Base-by-base conservation (phyloP, 1,140 invertebrate species). In the Drosophila grimshawi region DNA sequence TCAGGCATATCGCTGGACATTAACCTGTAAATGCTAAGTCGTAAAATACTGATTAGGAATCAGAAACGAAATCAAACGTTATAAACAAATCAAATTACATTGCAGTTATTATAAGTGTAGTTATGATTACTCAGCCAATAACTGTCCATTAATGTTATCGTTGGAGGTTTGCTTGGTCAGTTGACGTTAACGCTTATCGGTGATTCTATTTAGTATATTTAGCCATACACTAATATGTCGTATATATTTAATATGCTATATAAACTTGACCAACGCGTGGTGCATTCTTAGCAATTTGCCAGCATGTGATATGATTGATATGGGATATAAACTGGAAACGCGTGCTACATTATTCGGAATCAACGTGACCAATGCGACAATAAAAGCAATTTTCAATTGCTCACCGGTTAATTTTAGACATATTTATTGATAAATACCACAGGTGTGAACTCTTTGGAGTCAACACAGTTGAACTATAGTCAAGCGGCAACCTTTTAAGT, bases 371-470 rank as follows among this genome's bases (percentile, higher is more conserved):
- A 76, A 52, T 45, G 5, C 10, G 10, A 29, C 5, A 27, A 19
- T 86, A 29, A 49, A 35, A n/a, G n/a, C 6, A 3, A 8, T 7
- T 39, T 39, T 39, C 37, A 6, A 39, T 3, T 3, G 37, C 32
- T 88, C 82, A 86, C 30, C 2, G 4, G 11, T 51, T 86, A 86
- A 79, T 64, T 61, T 88, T 79, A 80, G 76, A 59, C 30, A 48
- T 68, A 45, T 39, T 37, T 46, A 35, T 51, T 8, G 43, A 30
- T 57, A 53, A 62, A 53, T 35, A 4, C 33, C 11, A 51, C 61
- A 62, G 8, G 41, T 29, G 19, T 73, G 59, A 86, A 81, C 66
- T 66, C 55, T 72, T 11, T 33, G 45, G 32, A 33, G 32, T 46
- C 29, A 52, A 43, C 37, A 8, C 5, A 39, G 7, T 53, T 59